Evolutionary conservation across 2,888 invertebrate genomes (phyloP), one percentile per base, ranked within the genome.

Genomic region (Pecten maximus): DNA sequence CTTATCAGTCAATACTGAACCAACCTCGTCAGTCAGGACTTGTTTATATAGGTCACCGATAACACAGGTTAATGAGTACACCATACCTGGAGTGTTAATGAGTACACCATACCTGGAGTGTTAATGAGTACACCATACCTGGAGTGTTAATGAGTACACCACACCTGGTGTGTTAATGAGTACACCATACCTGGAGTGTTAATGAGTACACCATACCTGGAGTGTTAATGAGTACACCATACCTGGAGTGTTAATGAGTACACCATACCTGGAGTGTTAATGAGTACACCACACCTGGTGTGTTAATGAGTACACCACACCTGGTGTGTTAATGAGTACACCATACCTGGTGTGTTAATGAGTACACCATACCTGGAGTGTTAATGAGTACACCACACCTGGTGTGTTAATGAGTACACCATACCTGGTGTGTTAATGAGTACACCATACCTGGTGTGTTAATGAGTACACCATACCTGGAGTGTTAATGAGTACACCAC

Each of bases 1-100:
- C 74, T 74, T 74, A 74, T 74, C 74, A 74, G 74, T 35, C 35
- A 60, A n/a, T 74, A 74, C 74, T 54, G 3, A 74, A 6, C 74
- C 2, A 74, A 74, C 74, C 1, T 74, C n/a, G 74, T 74, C 74
- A 74, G 28, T 12, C 4, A 74, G 35, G 35, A 28, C 74, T 35
- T 6, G 10, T 10, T 35, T 28, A 23, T 28, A 60, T 0, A 4
- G 60, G 60, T 60, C n/a, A 60, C 23, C 6, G 60, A 60, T 23
- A 23, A 60, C 74, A 74, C 28, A 28, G 74, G 35, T 74, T 10
- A 74, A 28, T 74, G 35, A 35, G 74, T 74, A 74, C 74, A 74
- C 60, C 60, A 8, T 35, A 35, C 74, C 6, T 54, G 19, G 16
- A 54, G 19, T 10, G 50, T 12, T 54, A 19, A 54, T 54, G 50